Evolutionary conservation across 1,140 invertebrate genomes (phyloP), one percentile per base, ranked within the genome.

Genomic region (Pachyrhynchus sulphureomaculatus): DNA sequence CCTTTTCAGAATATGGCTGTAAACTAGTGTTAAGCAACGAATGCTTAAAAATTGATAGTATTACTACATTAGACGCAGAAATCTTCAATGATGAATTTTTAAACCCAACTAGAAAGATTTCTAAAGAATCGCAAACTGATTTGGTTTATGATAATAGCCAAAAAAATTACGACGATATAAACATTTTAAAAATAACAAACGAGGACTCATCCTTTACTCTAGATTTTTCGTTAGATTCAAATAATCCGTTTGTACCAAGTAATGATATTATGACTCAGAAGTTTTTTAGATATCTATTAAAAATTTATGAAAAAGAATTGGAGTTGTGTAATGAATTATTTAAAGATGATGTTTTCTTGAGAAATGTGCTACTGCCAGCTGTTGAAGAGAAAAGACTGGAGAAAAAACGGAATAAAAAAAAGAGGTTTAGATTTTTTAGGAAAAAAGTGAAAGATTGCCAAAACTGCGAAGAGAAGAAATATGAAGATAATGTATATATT

Each of bases 231-330:
- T 18, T 34, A 20, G 18, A 58, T 32, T 49, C 56, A 48, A 37
- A 9, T 37, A 39, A 48, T 41, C 44, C 47, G 33, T 32, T 32
- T 47, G 1, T 15, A 5, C 9, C 44, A 39, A 39, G 47, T 39
- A 32, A 49, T 29, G 20, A 42, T 29, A 10, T 13, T 33, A 15
- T 13, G 6, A 4, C 36, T 13, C 15, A 51, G 21, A 37, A 36
- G 20, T 51, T 51, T 36, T 34, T 51, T 17, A n/a, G 17, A 36
- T 21, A 10, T 23, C 20, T 56, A 9, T 37, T 70, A 36, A 39
- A 52, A 26, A 44, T 64, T 13, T 72, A 68, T 39, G 70, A 73
- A 48, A 68, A 67, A 53, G 68, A 70, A 36, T 52, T 65, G 10
- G 51, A 44, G 8, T 52, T 72, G 5, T 62, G 64, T 4, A 58